Evolutionary conservation across 2,113 vertebrate genomes (phyloP), one percentile per base, ranked within the genome.

Genomic region (Pogona vitticeps): DNA sequence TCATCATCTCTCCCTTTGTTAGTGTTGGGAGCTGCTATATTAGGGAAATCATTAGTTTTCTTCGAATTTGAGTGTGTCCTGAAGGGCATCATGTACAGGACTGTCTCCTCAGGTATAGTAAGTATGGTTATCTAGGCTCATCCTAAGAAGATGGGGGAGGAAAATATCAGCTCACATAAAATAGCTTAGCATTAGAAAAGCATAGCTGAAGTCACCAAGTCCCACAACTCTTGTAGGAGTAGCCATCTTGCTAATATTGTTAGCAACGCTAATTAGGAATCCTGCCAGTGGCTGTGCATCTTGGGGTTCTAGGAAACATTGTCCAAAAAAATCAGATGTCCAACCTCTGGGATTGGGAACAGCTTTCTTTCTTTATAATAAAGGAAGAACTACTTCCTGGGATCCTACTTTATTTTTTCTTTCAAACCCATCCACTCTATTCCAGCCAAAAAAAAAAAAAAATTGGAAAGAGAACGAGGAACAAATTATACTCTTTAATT

Each of bases 401-500:
- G 71, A 84, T 38, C 5, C 71, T 63, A 71, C 3, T 12, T 21
- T 42, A 3, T 76, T 10, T 76, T 76, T 75, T 28, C 36, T 84
- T 63, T 17, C 28, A 12, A 65, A 52, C 46, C 15, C 40, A 52
- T 7, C 28, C 28, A 17, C 3, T 18, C 40, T 18, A 56, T 10
- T 36, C 70, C 33, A 81, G 52, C 42, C 58, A 31, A 79, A 46
- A 26, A n/a, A 26, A 28, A 58, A n/a, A 68, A 28, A 73, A 67
- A 46, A 63, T 28, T 56, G 78, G 40, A 87, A 17, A 46, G 5
- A 40, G 15, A 81, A 75, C 23, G 28, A 38, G 72, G 70, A 86
- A 86, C 56, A 73, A 80, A 63, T 33, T 80, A 77, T 46, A 63
- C 68, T 67, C 5, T 67, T 75, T 75, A 76, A 82, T 82, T 40